Conservation (phyloP, 1,140 invertebrate species). For the Drosophila trapezifrons region DNA sequence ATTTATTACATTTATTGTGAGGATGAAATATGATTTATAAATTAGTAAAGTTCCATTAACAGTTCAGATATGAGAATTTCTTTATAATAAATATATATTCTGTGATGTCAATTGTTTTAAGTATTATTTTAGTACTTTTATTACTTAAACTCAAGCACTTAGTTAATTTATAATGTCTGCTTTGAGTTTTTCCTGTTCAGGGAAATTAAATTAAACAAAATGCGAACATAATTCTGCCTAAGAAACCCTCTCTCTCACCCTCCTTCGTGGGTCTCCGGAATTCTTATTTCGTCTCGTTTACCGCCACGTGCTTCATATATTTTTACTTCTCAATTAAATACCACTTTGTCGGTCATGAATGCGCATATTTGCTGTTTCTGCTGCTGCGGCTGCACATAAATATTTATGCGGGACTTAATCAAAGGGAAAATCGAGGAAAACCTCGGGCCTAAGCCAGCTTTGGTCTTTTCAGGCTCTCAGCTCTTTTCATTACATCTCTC, state of each 20-base stretch:
- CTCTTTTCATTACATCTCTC: conserved; percentile 34
- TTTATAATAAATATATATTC: not conserved
- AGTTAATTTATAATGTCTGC: not conserved
- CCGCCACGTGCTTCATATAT: conserved; percentile 28
- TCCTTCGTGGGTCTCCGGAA: not conserved
- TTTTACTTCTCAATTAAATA: conserved; percentile 73
- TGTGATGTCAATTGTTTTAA: not conserved
- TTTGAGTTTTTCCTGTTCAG: not conserved
- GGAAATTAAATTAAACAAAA: conserved; percentile 1
- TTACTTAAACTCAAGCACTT: not conserved
- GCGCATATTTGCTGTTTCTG: conserved; percentile 33
- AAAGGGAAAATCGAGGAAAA: conserved; percentile 19
- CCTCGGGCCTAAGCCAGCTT: conserved; percentile 1
- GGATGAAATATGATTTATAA: too few species aligned
- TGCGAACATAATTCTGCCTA: not conserved
- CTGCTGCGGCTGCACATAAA: conserved; percentile 47
- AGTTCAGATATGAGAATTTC: too few species aligned
- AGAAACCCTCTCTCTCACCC: not conserved
- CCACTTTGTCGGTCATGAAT: conserved; percentile 51
- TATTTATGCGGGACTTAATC: conserved; percentile 77
- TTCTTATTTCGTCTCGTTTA: not conserved
- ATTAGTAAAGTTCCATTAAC: not conserved
- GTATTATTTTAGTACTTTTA: not conserved
- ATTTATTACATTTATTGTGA: not conserved
- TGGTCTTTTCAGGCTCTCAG: conserved; percentile 7